phyloP scores from a whole-genome alignment of 2,797 vertebrate genomes.

The Gallinago stenura region DNA sequence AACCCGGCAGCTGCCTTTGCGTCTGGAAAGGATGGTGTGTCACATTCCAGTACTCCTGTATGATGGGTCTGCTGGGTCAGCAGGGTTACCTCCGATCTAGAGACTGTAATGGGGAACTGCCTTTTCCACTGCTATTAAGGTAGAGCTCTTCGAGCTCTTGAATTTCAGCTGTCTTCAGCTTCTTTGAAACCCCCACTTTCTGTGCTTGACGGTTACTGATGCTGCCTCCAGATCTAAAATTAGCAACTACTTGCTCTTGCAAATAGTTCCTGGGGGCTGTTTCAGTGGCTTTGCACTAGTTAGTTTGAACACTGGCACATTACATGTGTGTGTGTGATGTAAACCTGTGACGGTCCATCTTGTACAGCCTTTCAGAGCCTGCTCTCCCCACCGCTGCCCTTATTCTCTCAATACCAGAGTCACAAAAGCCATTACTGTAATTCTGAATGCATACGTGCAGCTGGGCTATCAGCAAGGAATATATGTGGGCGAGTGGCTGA shows the following conservation, averaged over 20 bases:
- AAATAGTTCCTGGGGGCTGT: background rate
- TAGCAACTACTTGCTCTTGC: background rate
- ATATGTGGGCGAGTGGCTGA: slow-evolving; percentile 10
- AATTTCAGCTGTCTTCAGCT: background rate
- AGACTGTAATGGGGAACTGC: background rate
- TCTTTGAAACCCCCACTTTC: background rate
- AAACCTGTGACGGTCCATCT: background rate
- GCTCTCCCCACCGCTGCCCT: background rate
- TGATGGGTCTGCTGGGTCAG: background rate
- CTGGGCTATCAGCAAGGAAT: slow-evolving; percentile 43
- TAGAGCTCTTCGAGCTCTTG: background rate
- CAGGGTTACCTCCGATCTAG: rapidly evolving
- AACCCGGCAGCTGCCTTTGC: background rate
- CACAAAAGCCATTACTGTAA: background rate
- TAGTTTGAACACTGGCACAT: background rate
- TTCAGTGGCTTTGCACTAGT: background rate
- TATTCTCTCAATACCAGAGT: background rate
- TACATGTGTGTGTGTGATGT: background rate
- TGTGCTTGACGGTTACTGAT: background rate
- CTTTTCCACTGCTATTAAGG: background rate
- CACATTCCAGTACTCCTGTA: background rate
- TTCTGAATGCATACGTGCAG: background rate
- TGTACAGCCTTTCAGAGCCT: background rate
- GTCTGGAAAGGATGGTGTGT: background rate
- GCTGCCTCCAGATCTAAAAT: background rate